These are phyloP conservation scores for Ceraclea dissimilis DNA, from an alignment of 2,888 invertebrate genomes.

Conservation along the genomic window DNA sequence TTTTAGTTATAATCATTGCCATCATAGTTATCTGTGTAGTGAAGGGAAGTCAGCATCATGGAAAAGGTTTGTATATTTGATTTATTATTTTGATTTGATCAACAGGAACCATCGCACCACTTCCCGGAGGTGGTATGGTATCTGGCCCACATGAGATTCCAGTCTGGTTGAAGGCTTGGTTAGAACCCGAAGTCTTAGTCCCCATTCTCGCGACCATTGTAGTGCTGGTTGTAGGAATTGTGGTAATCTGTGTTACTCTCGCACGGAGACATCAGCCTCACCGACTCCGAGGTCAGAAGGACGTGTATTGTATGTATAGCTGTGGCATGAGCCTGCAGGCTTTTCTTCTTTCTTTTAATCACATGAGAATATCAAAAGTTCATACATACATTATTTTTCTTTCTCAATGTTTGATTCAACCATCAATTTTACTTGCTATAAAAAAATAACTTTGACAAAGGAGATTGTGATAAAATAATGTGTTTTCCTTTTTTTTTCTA, in stretches of 20 bases:
- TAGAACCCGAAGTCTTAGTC: constrained; percentile 84
- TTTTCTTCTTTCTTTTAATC: constrained; percentile 29
- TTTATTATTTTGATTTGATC: constrained; percentile 29
- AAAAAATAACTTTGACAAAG: no score
- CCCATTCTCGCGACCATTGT: constrained; percentile 85
- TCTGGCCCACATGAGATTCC: constrained; percentile 46
- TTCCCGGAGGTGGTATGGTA: constrained; percentile 54
- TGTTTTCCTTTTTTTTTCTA: no score
- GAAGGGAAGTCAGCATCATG: constrained; percentile 73
- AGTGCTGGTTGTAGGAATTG: constrained; percentile 82
- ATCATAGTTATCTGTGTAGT: constrained; percentile 89
- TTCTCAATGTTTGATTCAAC: no score
- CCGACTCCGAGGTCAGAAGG: constrained; percentile 75
- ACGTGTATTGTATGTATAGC: constrained; percentile 65
- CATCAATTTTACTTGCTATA: not conserved
- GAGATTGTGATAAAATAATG: no score
- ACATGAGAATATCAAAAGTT: constrained; percentile 2
- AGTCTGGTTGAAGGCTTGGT: constrained; percentile 78
- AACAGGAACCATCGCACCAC: constrained; percentile 75
- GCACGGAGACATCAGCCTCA: constrained; percentile 75
- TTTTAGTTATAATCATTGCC: constrained; percentile 88
- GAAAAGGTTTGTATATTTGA: constrained; percentile 63
- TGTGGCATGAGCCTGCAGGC: constrained; percentile 40
- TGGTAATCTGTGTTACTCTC: constrained; percentile 84
- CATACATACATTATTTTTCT: not conserved